Evolutionary conservation across 2,888 invertebrate genomes (phyloP).

Genomic region (Graphium colonna): DNA sequence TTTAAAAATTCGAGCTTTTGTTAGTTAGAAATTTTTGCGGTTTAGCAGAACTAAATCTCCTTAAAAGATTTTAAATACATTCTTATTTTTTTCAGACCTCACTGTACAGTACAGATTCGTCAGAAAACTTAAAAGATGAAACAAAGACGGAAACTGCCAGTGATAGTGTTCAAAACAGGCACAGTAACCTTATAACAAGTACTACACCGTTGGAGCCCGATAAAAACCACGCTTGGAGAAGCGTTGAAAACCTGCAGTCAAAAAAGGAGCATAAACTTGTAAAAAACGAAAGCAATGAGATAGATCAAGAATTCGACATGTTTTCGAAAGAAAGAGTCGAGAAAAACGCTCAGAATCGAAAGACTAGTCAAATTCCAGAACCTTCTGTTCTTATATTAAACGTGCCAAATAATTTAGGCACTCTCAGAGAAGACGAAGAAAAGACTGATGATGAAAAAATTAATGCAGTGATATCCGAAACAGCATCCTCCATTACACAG

Average conservation of each 20-base stretch:
- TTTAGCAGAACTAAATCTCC: no score
- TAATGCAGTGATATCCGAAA: conserved; percentile 47
- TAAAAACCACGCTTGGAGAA: conserved; percentile 50
- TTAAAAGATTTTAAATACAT: neutral
- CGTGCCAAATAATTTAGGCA: conserved; percentile 56
- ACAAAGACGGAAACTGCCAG: conserved; percentile 40
- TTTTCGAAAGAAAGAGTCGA: conserved; percentile 69
- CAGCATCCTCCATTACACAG: conserved; percentile 49
- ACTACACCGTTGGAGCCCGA: conserved; percentile 64
- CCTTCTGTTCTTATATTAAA: conserved; percentile 52
- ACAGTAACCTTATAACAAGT: conserved; percentile 40
- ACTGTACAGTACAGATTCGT: conserved; percentile 56
- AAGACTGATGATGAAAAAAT: conserved; percentile 44
- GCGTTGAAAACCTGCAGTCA: conserved; percentile 45
- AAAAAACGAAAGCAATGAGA: conserved; percentile 35
- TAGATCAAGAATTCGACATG: conserved; percentile 73
- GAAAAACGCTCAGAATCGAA: conserved; percentile 46
- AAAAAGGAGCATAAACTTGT: conserved; percentile 18
- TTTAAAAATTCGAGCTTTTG: no score
- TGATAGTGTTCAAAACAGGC: conserved; percentile 30
- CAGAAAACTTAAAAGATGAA: conserved; percentile 50
- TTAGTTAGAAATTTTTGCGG: no score
- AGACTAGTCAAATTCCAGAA: conserved; percentile 45
- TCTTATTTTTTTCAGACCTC: conserved; percentile 63
- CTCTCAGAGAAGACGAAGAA: conserved; percentile 65